Conservation (phyloP, 2,113 vertebrate genomes). For the Noturus placidus region DNA sequence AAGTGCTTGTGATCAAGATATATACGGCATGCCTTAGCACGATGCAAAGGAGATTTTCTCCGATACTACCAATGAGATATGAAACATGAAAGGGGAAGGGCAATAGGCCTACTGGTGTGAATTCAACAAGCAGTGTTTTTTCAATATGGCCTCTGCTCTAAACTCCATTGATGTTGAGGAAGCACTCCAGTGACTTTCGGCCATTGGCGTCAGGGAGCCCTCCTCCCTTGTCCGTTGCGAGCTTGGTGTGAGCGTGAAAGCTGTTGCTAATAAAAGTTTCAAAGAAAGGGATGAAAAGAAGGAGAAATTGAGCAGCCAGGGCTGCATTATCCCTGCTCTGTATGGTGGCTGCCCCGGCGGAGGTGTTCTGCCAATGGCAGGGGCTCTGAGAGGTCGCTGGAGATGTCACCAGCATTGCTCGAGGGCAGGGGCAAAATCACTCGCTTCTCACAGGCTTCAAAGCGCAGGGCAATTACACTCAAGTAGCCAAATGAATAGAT, state of each 20-base stretch:
- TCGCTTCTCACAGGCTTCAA: constrained; percentile 71
- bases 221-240: constrained; percentile 55
- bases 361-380: constrained; percentile 51
- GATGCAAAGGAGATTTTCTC: constrained; percentile 32
- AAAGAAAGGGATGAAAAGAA: constrained; percentile 69
- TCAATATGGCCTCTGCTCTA: constrained; percentile 50
- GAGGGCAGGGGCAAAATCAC: constrained; percentile 66
- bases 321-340: constrained; percentile 64
- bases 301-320: constrained; percentile 63
- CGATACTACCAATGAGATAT: constrained; percentile 40
- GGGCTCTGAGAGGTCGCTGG: constrained; percentile 56
- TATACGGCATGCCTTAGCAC: constrained; percentile 36
- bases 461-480: constrained; percentile 70
- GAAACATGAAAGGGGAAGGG: constrained; percentile 47
- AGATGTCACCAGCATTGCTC: constrained; percentile 64
- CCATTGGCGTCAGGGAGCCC: constrained; percentile 50
- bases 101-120: constrained; percentile 53
- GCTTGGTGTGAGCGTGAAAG: constrained; percentile 65
- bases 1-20: constrained; percentile 43
- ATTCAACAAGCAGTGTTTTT: constrained; percentile 50
- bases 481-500: constrained; percentile 69
- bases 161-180: constrained; percentile 50
- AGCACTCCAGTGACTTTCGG: constrained; percentile 52
- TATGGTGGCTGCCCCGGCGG: constrained; percentile 53
- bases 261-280: constrained; percentile 74